Conservation (phyloP, 2,113 vertebrate genomes). For the Podiceps cristatus region DNA sequence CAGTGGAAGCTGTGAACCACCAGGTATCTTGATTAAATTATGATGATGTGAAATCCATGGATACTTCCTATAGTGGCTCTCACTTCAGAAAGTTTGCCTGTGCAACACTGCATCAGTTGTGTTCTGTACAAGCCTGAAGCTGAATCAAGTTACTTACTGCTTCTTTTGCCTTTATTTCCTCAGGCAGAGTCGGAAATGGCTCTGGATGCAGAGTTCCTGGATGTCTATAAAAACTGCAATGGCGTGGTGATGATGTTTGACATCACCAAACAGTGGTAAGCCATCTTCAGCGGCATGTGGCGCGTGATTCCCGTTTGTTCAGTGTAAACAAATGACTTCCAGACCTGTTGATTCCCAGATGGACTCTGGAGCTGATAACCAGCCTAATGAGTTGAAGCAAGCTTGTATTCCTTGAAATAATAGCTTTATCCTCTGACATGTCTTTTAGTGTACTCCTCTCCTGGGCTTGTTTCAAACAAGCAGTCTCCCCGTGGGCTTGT, state of each 20-base stretch:
- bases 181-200: slow-evolving; percentile 92
- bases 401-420: slow-evolving; percentile 7
- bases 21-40: not conserved
- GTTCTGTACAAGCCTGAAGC: not conserved
- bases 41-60: not conserved
- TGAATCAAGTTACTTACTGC: not conserved
- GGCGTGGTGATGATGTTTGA: slow-evolving; percentile 99
- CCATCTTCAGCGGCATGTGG: not conserved
- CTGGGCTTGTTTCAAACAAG: not conserved
- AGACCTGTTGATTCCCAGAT: not conserved
- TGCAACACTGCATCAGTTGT: not conserved
- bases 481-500: not conserved
- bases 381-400: not conserved
- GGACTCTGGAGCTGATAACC: not conserved
- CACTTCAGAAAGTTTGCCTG: not conserved
- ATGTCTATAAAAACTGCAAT: slow-evolving; percentile 98
- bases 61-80: not conserved
- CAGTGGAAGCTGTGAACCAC: not conserved
- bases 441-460: not conserved
- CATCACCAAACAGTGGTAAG: slow-evolving; percentile 98
- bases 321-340: not conserved
- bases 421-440: not conserved
- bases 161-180: not conserved
- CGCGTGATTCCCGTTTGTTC: rapidly evolving
- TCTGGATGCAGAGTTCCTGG: slow-evolving; percentile 96